Conservation (phyloP, 2,797 vertebrate genomes). For the Catostomus latipinnis region DNA sequence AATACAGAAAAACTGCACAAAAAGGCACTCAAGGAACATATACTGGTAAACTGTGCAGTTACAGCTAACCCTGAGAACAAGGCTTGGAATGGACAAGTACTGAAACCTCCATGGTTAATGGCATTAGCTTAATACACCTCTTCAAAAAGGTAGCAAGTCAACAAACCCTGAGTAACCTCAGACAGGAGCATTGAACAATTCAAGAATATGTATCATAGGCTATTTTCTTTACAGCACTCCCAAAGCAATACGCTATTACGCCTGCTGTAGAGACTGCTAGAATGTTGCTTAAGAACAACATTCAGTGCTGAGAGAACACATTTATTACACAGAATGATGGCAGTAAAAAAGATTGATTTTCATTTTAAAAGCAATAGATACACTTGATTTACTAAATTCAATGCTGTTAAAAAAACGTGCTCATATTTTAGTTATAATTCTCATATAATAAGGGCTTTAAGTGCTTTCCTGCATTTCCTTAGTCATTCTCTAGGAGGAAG, state of each 20-base stretch:
- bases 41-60: slow-evolving; percentile 23
- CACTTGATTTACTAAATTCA: slow-evolving; percentile 16
- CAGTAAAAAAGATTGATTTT: slow-evolving; percentile 13
- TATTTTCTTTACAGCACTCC: slow-evolving; percentile 6
- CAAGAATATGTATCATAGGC: not conserved
- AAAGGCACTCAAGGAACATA: slow-evolving; percentile 40
- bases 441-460: slow-evolving; percentile 50
- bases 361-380: slow-evolving; percentile 19
- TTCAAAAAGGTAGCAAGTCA: slow-evolving; percentile 4
- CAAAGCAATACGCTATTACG: not conserved
- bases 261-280: slow-evolving; percentile 22
- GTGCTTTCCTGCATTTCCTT: slow-evolving; percentile 60
- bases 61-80: slow-evolving; percentile 71
- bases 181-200: slow-evolving; percentile 40
- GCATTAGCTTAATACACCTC: slow-evolving; percentile 16
- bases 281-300: slow-evolving; percentile 20
- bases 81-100: slow-evolving; percentile 47
- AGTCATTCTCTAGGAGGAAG: slow-evolving; percentile 64
- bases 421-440: slow-evolving; percentile 22
- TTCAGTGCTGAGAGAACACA: slow-evolving; percentile 3
- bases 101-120: slow-evolving; percentile 25
- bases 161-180: slow-evolving; percentile 41
- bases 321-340: slow-evolving; percentile 33
- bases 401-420: slow-evolving; percentile 4
- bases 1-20: slow-evolving; percentile 25